A percentile compares a stretch with the other conserved stretches of the same genome.
Conservation (phyloP, 2,113 vertebrate species). For the Epinephelus moara region DNA sequence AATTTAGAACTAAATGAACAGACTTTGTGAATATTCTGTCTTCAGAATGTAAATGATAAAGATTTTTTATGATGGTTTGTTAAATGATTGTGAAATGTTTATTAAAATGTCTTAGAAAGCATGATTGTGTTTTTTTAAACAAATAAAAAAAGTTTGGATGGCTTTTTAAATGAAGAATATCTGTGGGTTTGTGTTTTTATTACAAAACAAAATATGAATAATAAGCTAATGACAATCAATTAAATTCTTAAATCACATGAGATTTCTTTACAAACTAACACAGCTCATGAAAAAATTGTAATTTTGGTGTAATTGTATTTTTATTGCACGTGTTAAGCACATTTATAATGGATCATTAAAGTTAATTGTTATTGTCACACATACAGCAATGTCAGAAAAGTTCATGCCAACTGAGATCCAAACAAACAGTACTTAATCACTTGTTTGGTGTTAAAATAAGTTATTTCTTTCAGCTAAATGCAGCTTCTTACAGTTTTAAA, state of each 20-base stretch:
- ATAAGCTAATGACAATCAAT: neutral
- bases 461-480: neutral
- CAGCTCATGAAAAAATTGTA: neutral
- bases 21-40: neutral
- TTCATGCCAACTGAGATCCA: neutral
- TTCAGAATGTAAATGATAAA: neutral
- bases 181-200: conserved; percentile 1
- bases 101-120: neutral
- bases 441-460: neutral
- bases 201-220: conserved; percentile 1
- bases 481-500: neutral
- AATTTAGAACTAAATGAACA: conserved; percentile 23
- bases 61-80: neutral
- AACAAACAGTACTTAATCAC: neutral
- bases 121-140: conserved; percentile 12
- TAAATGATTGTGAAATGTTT: conserved; percentile 2
- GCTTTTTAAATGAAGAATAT: neutral
- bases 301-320: neutral
- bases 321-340: neutral
- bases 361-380: neutral
- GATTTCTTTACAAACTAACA: neutral
- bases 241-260: neutral
- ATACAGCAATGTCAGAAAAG: neutral
- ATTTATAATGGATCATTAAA: neutral
- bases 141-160: conserved; percentile 6